Percentiles rank a stretch among this genome's conserved stretches.
These are phyloP conservation scores for Delichon dasypus DNA, from an alignment of 2,797 vertebrate species.

Conservation along the genomic window DNA sequence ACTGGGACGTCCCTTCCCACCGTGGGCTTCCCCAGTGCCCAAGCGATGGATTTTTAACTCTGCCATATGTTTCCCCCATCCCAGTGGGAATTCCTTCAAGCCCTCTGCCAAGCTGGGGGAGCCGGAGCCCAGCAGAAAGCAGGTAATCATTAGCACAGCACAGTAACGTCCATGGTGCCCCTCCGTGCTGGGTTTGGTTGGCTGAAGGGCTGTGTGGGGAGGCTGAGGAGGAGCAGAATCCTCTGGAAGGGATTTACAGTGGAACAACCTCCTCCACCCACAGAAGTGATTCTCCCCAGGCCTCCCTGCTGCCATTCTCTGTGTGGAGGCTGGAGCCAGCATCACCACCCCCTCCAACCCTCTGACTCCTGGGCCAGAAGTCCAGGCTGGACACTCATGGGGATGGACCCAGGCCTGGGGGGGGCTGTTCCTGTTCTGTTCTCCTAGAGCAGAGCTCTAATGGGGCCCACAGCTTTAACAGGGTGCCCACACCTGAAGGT, in stretches of 20 bases:
- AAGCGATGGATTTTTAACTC: background rate
- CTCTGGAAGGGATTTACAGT: background rate
- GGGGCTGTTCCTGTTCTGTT: background rate
- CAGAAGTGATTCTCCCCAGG: background rate
- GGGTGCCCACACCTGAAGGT: background rate
- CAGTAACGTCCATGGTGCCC: rapidly evolving
- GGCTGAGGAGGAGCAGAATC: background rate
- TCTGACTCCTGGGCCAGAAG: background rate
- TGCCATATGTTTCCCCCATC: background rate
- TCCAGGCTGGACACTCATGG: background rate
- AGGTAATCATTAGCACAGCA: conserved; percentile 2
- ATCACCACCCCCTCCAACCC: background rate
- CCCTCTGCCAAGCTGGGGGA: background rate
- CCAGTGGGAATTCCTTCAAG: conserved; percentile 25
- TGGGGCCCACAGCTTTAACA: rapidly evolving
- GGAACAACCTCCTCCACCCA: background rate
- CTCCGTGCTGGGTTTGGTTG: background rate
- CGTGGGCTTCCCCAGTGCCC: background rate
- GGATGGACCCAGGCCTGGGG: background rate
- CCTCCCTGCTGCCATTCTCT: background rate
- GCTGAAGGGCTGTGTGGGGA: background rate
- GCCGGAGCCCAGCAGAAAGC: background rate
- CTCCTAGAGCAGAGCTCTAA: background rate
- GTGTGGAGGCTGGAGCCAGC: background rate
- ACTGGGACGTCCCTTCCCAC: background rate